phyloP scores from a whole-genome alignment of 1,140 invertebrate genomes.

The Diplogasteroides magnus region DNA sequence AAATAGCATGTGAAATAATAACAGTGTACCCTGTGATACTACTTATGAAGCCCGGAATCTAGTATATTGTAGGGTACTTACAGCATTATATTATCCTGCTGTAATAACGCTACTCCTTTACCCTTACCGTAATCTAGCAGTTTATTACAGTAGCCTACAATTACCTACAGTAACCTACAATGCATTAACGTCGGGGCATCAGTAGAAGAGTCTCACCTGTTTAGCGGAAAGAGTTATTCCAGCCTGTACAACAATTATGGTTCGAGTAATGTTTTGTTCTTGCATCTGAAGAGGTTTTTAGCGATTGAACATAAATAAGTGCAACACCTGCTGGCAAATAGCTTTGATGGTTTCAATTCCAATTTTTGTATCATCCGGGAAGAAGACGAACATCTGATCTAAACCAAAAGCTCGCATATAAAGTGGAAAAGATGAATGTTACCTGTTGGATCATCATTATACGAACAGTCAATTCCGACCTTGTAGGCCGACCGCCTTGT shows the following conservation, averaged over 20 bases:
- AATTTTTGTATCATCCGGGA: slow-evolving; percentile 97
- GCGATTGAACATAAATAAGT: neutral
- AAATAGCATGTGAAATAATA: too few species aligned
- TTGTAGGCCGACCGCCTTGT: slow-evolving; percentile 61
- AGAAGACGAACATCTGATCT: slow-evolving; percentile 99
- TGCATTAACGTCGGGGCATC: too few species aligned
- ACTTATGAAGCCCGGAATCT: too few species aligned
- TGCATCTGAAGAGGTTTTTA: slow-evolving; percentile 69
- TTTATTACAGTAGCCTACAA: too few species aligned
- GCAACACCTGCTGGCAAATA: slow-evolving; percentile 83
- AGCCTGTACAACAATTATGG: slow-evolving; percentile 85
- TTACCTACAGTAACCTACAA: slow-evolving; percentile 65
- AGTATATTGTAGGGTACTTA: too few species aligned
- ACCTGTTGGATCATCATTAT: slow-evolving; percentile 99
- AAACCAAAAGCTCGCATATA: too few species aligned
- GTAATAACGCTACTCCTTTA: too few species aligned
- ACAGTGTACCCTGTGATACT: too few species aligned
- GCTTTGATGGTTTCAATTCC: slow-evolving; percentile 98
- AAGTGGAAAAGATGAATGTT: too few species aligned
- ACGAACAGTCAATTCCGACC: slow-evolving; percentile 73
- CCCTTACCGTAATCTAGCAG: too few species aligned
- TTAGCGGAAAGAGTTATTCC: slow-evolving; percentile 99
- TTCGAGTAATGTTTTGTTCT: slow-evolving; percentile 95
- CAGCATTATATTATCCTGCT: too few species aligned
- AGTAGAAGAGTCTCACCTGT: too few species aligned